phyloP scores from a whole-genome alignment of 2,797 vertebrate species.

The Silurus lanzhouensis region DNA sequence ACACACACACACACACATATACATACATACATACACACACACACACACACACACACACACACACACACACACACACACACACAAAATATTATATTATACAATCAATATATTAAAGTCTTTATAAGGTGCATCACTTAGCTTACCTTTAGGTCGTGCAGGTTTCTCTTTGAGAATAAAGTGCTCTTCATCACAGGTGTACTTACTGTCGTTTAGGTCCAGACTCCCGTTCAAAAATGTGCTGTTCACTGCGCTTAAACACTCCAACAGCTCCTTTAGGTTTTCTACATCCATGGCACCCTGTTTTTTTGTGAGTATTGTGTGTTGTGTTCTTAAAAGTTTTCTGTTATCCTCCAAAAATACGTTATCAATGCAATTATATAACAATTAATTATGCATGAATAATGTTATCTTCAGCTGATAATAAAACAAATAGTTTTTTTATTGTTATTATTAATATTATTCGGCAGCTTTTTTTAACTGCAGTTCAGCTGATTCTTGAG shows the following conservation, averaged over 20 bases:
- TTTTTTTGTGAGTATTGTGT: not conserved
- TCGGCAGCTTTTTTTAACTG: not conserved
- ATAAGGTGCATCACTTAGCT: constrained; percentile 38
- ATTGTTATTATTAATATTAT: not conserved
- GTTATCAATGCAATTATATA: not conserved
- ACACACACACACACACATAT: no score
- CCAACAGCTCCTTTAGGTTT: constrained; percentile 60
- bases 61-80: no score
- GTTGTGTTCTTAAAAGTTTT: not conserved
- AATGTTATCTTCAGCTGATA: not conserved
- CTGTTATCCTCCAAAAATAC: not conserved
- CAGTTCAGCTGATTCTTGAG: not conserved
- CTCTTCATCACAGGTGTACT: constrained; percentile 68
- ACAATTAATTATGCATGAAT: not conserved
- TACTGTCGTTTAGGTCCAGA: constrained; percentile 61
- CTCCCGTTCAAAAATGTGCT: constrained; percentile 56
- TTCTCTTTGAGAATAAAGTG: constrained; percentile 53
- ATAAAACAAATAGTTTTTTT: not conserved
- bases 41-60: no score
- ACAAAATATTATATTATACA: no score
- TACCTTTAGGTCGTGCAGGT: constrained; percentile 66
- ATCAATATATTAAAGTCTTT: not conserved
- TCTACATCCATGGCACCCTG: constrained; percentile 65
- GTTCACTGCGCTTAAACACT: constrained; percentile 62
- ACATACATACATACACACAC: no score